Percentiles rank a stretch among this genome's conserved stretches.
Conservation (phyloP, 2,888 invertebrate species). For the Piscicola geometra region DNA sequence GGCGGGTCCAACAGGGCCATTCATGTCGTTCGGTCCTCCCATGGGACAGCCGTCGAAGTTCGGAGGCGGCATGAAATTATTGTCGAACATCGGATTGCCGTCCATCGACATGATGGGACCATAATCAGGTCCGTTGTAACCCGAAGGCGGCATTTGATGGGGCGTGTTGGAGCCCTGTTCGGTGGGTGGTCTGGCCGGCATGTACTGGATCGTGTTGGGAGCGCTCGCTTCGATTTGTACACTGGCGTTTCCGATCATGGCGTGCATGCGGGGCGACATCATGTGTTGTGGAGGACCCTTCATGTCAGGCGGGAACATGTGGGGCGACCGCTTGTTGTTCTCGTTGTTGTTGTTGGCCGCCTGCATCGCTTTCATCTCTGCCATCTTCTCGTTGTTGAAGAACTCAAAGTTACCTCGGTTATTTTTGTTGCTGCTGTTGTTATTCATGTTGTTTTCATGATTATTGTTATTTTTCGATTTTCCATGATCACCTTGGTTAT, state of each 20-base stretch:
- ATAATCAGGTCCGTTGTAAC: slow-evolving; percentile 31
- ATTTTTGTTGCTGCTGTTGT: neutral
- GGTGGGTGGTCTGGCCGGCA: slow-evolving; percentile 77
- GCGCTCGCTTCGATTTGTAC: slow-evolving; percentile 88
- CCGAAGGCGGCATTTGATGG: slow-evolving; percentile 20
- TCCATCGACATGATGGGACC: slow-evolving; percentile 38
- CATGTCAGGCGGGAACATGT: slow-evolving; percentile 18
- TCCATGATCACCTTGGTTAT: too few species aligned
- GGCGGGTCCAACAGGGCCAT: slow-evolving; percentile 35
- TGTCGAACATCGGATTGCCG: slow-evolving; percentile 34
- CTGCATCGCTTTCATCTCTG: slow-evolving; percentile 15
- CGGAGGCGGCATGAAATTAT: slow-evolving; percentile 39
- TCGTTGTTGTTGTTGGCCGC: neutral
- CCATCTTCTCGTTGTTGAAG: slow-evolving; percentile 6
- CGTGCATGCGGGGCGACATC: slow-evolving; percentile 20
- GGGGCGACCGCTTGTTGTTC: neutral
- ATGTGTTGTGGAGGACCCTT: slow-evolving; percentile 13
- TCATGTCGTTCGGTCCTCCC: slow-evolving; percentile 30
- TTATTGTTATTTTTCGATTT: too few species aligned
- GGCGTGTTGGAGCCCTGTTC: slow-evolving; percentile 17
- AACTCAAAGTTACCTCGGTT: neutral
- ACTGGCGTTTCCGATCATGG: slow-evolving; percentile 68
- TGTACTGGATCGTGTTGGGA: slow-evolving; percentile 94
- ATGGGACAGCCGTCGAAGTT: slow-evolving; percentile 40
- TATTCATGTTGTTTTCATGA: neutral